A percentile compares a stretch with the other conserved stretches of the same genome.
Conservation (phyloP, 2,113 vertebrate species). For the Gambusia holbrooki region DNA sequence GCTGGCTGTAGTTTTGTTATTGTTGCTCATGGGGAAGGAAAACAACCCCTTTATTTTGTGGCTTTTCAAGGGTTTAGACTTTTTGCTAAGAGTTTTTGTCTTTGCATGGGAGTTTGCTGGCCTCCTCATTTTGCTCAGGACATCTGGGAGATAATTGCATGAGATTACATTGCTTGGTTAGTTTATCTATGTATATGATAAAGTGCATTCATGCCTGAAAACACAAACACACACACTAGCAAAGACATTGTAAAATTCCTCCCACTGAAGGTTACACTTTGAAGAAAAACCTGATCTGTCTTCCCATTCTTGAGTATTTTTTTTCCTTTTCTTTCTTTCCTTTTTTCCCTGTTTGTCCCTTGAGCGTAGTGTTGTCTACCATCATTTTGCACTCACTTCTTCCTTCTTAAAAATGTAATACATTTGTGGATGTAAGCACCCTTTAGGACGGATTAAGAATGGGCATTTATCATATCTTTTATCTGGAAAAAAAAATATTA, state of each 20-base stretch:
- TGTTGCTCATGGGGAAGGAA: background rate
- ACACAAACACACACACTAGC: conserved; percentile 18
- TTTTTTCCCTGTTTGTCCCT: conserved; percentile 14
- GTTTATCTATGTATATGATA: conserved; percentile 34
- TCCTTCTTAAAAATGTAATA: background rate
- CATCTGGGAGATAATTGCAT: conserved; percentile 24
- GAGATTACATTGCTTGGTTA: conserved; percentile 7
- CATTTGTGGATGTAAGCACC: background rate
- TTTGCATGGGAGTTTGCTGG: conserved; percentile 38
- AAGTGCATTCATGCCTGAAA: conserved; percentile 10
- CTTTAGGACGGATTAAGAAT: background rate
- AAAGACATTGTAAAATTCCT: conserved; percentile 7
- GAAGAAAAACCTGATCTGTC: conserved; percentile 11
- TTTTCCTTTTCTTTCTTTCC: conserved; percentile 29
- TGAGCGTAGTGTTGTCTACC: conserved; percentile 1
- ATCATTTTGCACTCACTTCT: conserved; percentile 6
- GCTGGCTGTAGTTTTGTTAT: background rate
- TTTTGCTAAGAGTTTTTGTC: background rate
- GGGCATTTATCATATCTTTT: too few relatives aligned
- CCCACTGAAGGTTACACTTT: background rate
- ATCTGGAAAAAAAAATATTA: too few relatives aligned
- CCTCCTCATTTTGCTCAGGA: conserved; percentile 1
- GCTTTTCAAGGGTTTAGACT: background rate
- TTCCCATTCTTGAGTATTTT: conserved; percentile 44
- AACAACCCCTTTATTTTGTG: background rate